Percentiles rank a stretch among this genome's conserved stretches.
Conservation (phyloP, 2,888 invertebrate genomes). For the Oithona nana region DNA sequence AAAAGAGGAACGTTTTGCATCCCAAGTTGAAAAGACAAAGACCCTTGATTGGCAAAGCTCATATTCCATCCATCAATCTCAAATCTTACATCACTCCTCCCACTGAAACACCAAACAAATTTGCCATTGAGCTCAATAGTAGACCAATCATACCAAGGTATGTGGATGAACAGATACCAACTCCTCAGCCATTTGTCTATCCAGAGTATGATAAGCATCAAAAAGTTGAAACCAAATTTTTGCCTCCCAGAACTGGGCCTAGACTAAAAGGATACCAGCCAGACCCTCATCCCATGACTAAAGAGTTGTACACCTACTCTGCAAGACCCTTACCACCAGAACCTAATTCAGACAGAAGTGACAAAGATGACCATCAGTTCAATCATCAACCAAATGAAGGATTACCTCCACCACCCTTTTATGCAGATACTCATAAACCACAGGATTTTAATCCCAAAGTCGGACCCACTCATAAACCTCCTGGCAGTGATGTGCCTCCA, state of each 20-base stretch:
- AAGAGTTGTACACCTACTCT: conserved; percentile 2
- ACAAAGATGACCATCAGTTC: not conserved
- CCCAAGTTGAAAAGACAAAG: conserved; percentile 7
- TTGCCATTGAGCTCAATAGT: not conserved
- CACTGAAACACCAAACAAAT: not conserved
- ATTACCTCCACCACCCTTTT: not conserved
- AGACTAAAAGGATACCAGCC: not conserved
- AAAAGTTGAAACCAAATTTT: not conserved
- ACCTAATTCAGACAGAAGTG: no score
- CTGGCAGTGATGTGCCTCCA: not conserved
- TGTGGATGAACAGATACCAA: not conserved
- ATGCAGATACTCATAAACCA: not conserved
- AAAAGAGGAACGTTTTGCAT: conserved; percentile 4
- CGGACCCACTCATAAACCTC: not conserved
- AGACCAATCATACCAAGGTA: conserved; percentile 5
- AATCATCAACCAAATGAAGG: not conserved
- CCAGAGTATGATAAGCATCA: not conserved
- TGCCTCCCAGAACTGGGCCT: not conserved
- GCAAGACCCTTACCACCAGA: not conserved
- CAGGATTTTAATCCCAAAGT: not conserved
- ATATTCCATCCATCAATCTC: conserved; percentile 10
- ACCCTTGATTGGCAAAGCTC: not conserved
- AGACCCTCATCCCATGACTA: conserved; percentile 8
- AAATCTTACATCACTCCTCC: conserved; percentile 2
- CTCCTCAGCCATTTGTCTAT: not conserved